Base-by-base conservation (phyloP, 2,113 vertebrate species). In the Xyrauchen texanus region DNA sequence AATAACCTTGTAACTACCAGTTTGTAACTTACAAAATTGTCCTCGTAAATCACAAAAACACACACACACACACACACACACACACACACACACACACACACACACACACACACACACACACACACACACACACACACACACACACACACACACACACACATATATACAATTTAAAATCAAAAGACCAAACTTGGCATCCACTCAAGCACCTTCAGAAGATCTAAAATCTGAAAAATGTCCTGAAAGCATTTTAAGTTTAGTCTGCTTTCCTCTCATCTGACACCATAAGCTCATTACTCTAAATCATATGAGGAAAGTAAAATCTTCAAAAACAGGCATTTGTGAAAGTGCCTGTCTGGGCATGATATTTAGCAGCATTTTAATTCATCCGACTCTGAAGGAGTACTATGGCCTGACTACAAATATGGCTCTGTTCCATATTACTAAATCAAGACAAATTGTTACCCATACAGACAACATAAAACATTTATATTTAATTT, bases 321-420 rank as follows among this genome's bases (percentile, higher is more conserved):
- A 75, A 75, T 75, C 72, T 75, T 63, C 4, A 8, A 46, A 62
- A 75, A 62, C 72, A 60, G 45, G 71, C 71, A 7, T 51, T 75
- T 75, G 58, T 34, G 71, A 42, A 45, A 62, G 72, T 49, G 58
- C 45, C 58, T 63, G 46, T 63, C 58, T 51, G 58, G 72, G 16
- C 57, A 11, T 51, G 72, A 62, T 75, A 63, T 51, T 75, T 75
- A 75, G 63, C 60, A 75, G 58, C 46, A 75, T 75, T 75, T 75
- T 51, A 75, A 75, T 63, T 63, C 58, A 63, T 61, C 44, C 61
- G 57, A 73, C 9, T 16, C 8, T 21, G 44, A 61, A 61, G 70
- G 60, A 49, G 44, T 61, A 57, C 15, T 62, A 42, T 49, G 16
- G 15, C 8, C 72, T 13, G 15, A 34, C 71, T 51, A 62, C 71